Evolutionary conservation across 1,140 invertebrate species (phyloP).

Genomic region (Harpegnathos saltator): DNA sequence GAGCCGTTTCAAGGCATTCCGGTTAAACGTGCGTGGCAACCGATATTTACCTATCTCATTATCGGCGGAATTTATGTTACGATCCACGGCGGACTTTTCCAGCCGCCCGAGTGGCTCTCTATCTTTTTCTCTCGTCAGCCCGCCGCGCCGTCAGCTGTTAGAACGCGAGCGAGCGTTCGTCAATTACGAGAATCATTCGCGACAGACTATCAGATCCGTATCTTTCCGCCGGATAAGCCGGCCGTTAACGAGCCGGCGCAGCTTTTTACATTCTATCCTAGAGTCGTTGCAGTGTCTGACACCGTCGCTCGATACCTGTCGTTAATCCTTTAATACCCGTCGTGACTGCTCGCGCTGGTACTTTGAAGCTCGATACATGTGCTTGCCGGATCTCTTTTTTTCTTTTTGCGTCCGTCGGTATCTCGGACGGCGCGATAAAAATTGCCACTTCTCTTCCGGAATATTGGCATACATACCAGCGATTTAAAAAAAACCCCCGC

Average conservation of each 20-base stretch:
- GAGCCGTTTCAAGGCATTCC: conserved; percentile 69
- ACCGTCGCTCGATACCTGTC: neutral
- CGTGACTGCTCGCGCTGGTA: neutral
- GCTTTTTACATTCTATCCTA: conserved; percentile 30
- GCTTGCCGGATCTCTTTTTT: no score
- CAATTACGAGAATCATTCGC: conserved; percentile 76
- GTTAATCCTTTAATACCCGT: conserved; percentile 43
- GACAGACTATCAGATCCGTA: conserved; percentile 61
- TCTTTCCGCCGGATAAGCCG: conserved; percentile 65
- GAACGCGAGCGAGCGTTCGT: conserved; percentile 61
- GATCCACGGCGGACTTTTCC: conserved; percentile 63
- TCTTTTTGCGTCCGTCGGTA: no score
- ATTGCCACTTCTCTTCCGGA: no score
- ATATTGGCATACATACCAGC: no score
- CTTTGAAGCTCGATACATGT: no score
- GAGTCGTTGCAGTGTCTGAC: conserved; percentile 26
- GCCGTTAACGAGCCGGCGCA: conserved; percentile 23
- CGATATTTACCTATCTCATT: conserved; percentile 79
- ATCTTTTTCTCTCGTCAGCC: conserved; percentile 12
- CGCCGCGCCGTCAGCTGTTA: conserved; percentile 60
- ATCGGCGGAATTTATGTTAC: conserved; percentile 77
- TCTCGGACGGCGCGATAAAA: no score
- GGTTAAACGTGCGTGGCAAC: conserved; percentile 76
- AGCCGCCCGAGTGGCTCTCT: neutral
- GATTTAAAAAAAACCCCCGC: no score